Conservation (phyloP, 2,888 invertebrate species). For the Cantharis rustica region DNA sequence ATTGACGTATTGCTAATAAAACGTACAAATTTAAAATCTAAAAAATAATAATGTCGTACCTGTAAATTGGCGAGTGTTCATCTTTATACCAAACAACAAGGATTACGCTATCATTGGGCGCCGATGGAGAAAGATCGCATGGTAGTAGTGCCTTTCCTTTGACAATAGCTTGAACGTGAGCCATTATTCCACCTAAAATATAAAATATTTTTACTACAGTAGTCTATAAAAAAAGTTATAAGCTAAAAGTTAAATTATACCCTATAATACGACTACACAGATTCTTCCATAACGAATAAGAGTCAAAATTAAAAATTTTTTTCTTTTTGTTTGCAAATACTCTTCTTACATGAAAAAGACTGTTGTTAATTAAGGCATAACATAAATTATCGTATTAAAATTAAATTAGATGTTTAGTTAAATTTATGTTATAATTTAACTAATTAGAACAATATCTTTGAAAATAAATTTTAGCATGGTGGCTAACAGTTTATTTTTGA, state of each 20-base stretch:
- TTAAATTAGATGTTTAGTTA: background rate
- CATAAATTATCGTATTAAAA: background rate
- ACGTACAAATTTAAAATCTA: background rate
- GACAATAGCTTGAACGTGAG: conserved; percentile 72
- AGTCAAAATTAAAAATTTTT: background rate
- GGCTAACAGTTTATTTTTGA: background rate
- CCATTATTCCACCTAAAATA: conserved; percentile 51
- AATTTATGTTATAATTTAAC: background rate
- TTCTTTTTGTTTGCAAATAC: background rate
- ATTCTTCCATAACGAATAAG: background rate
- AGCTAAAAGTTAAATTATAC: background rate
- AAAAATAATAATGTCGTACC: conserved; percentile 61
- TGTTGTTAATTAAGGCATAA: background rate
- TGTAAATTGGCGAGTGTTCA: conserved; percentile 84
- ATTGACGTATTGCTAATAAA: background rate
- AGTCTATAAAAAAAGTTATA: conserved; percentile 1
- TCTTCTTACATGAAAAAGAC: background rate
- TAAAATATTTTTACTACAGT: conserved; percentile 35
- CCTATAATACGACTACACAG: background rate
- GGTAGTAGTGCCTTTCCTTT: conserved; percentile 81
- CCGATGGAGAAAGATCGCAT: conserved; percentile 81
- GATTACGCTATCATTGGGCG: conserved; percentile 77
- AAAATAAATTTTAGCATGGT: background rate
- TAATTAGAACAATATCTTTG: background rate
- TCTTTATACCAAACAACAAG: conserved; percentile 92